Evolutionary conservation across 2,113 vertebrate species (phyloP), one percentile per base, ranked within the genome.

Genomic region (Taurulus bubalis): DNA sequence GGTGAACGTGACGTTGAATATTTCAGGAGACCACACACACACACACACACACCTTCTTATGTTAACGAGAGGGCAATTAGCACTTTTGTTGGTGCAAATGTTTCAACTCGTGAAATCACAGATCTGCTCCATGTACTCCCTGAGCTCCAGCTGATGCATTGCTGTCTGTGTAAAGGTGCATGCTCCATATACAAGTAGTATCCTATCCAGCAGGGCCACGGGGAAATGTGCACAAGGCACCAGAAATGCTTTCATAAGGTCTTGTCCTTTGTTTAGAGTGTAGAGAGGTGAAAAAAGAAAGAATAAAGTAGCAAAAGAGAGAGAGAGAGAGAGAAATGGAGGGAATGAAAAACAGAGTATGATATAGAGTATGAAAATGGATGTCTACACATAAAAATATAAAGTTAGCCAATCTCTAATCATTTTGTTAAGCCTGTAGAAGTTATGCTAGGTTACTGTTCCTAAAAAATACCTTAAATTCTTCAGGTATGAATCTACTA

Each of bases 51-150:
- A 59, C 18, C 3, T 55, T 14, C 34, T 45, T 30, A 75, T 40
- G 70, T 78, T 85, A 88, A 82, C 42, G 26, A 80, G 56, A 73
- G 34, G 70, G 36, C 80, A 87, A 88, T 73, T 68, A 82, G 42
- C 47, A 42, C 69, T 65, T 83, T 75, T 79, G 66, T 66, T 80
- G 70, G 56, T 38, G 77, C 60, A 83, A 32, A 58, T 26, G 40
- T 47, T 24, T 32, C 26, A 18, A 53, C 58, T 66, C 32, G 47
- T 55, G 12, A 67, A 72, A 59, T 60, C 24, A 5, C 30, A 58
- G 34, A 68, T 45, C 26, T 71, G 47, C 45, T 76, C 22, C 22
- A 65, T 34, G 53, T 58, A 30, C 20, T 64, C 10, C 15, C 32
- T 53, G 51, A 70, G 38, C 66, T 56, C 9, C 1, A 5, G 32